Conservation (phyloP, 1,140 invertebrate species). For the Teleogryllus occipitalis region DNA sequence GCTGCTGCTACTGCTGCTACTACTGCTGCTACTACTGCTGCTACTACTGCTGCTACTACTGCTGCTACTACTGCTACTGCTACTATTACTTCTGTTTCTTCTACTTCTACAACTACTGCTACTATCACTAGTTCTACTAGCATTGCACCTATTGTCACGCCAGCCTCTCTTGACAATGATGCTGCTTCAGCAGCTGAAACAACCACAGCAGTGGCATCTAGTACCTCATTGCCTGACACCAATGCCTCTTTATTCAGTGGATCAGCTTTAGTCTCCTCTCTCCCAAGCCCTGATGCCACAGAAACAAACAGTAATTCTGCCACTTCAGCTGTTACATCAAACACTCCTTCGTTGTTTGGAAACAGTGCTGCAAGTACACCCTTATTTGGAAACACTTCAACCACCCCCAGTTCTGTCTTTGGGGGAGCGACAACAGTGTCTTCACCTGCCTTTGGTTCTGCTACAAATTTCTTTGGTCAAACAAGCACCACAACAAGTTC, state of each 20-base stretch:
- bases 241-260: neutral
- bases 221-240: neutral
- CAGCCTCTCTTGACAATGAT: neutral
- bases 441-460: constrained; percentile 21
- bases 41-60: neutral
- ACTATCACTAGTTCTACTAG: neutral
- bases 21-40: neutral
- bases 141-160: neutral
- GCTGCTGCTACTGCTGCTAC: neutral
- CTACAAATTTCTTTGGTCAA: neutral
- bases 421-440: constrained; percentile 9
- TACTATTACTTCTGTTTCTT: neutral
- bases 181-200: neutral
- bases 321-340: neutral
- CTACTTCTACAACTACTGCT: constrained; percentile 12
- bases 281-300: neutral
- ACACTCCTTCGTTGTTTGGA: constrained; percentile 3
- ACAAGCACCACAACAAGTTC: neutral
- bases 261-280: neutral
- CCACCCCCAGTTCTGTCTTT: neutral
- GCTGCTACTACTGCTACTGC: neutral
- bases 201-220: neutral
- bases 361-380: neutral
- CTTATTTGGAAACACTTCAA: neutral
- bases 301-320: neutral